phyloP scores from a whole-genome alignment of 2,888 invertebrate genomes.

The Diplolepis rosae region DNA sequence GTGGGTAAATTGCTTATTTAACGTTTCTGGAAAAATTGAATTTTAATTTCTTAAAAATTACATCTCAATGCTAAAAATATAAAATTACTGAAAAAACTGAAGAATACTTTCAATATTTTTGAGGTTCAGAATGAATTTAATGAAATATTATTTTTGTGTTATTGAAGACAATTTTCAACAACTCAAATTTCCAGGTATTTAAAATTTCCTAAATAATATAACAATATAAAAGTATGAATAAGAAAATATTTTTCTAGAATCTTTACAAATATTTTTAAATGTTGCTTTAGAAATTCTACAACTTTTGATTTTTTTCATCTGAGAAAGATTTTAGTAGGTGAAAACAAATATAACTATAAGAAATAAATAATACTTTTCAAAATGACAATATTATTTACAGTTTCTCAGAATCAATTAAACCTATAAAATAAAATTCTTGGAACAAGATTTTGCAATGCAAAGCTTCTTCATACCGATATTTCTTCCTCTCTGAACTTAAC shows the following conservation, averaged over 20 bases:
- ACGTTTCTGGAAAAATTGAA: neutral
- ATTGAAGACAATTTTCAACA: neutral
- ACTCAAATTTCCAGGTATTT: no score
- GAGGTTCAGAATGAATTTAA: neutral
- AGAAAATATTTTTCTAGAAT: no score
- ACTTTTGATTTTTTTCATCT: neutral
- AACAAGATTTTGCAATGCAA: neutral
- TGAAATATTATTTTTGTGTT: neutral
- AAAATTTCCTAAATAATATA: no score
- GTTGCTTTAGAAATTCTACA: neutral
- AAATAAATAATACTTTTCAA: no score
- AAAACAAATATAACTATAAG: neutral
- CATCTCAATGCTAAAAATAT: neutral
- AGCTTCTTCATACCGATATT: neutral
- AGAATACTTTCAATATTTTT: neutral
- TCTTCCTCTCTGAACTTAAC: slow-evolving; percentile 1
- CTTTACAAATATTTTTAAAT: neutral
- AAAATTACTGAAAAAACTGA: neutral
- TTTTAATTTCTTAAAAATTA: neutral
- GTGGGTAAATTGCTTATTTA: neutral
- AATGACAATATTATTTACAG: no score
- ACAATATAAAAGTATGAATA: no score
- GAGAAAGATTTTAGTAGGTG: neutral
- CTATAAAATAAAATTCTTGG: neutral
- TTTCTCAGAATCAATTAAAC: neutral